Evolutionary conservation across 2,888 invertebrate genomes (phyloP), one percentile per base, ranked within the genome.

Genomic region (Epiblema foenella): DNA sequence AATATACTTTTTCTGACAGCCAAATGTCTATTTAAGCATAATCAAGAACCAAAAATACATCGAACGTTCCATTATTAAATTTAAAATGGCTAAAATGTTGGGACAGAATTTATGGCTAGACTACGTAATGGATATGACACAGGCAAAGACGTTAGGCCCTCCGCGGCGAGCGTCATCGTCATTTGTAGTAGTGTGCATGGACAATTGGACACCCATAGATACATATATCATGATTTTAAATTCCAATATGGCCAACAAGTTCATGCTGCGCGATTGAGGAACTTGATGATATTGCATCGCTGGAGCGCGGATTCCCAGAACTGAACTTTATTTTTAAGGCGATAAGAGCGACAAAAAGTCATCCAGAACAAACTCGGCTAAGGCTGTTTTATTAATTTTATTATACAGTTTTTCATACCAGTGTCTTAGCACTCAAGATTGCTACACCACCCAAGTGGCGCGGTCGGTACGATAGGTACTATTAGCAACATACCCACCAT

Each of bases 241-340:
- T 57, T 57, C 57, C 57, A 17, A 33, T 57, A 15, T 33, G 17
- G 29, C 17, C n/a, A 24, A 2, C n/a, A 57, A 57, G 33, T 57
- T 57, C 33, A 29, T 37, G 17, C 57, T 57, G 17, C 37, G 11
- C 37, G 11, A 33, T 57, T 57, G 37, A 37, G 33, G 33, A 57
- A 57, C 57, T 37, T 57, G 11, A n/a, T 12, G 37, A 57, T 57
- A 57, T 57, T 56, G 56, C 56, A 56, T 29, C 17, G 57, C 11
- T 5, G 17, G 17, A 57, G n/a, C 54, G 24, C 29, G 15, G 29
- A 12, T 11, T 37, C 37, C 37, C 37, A 57, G 33, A 57, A n/a
- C 33, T 57, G 57, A 57, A 17, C 11, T n/a, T 18, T 57, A 57
- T 60, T 42, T 0, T 46, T 46, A 60, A 42, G 46, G 24, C 5